These are phyloP conservation scores for Sebastes iracundus DNA, from an alignment of 2,797 vertebrate species.

Conservation along the genomic window DNA sequence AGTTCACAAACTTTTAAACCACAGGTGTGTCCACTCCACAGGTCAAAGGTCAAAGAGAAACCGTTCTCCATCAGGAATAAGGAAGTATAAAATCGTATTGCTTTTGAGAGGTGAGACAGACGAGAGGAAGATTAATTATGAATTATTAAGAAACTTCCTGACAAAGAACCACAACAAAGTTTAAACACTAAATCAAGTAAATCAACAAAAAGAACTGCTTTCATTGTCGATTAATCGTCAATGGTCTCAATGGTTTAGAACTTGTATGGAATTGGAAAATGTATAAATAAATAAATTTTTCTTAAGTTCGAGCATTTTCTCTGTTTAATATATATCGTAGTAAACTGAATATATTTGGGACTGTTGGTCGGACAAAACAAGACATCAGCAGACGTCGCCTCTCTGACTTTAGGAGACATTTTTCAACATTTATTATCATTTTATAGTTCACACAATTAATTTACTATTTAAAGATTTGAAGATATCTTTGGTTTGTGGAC, in stretches of 20 bases:
- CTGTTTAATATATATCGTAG: neutral
- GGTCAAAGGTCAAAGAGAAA: neutral
- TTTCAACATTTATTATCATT: no score
- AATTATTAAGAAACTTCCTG: slow-evolving; percentile 1
- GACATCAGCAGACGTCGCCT: no score
- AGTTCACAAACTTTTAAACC: neutral
- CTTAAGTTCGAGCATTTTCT: neutral
- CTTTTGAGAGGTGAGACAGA: slow-evolving; percentile 9
- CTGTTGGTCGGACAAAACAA: neutral
- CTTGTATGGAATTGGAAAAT: no score
- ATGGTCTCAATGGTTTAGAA: no score
- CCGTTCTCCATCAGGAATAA: neutral
- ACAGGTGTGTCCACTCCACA: neutral
- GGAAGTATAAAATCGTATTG: slow-evolving; percentile 33
- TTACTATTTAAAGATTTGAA: no score
- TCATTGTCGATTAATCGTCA: neutral
- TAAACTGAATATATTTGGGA: neutral
- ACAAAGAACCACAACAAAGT: slow-evolving; percentile 29
- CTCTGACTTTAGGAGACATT: no score
- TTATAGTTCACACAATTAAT: no score
- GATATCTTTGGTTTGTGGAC: no score
- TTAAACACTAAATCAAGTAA: neutral
- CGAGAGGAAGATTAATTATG: neutral
- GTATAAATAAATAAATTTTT: no score
- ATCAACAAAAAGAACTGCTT: neutral